phyloP scores from a whole-genome alignment of 2,888 invertebrate species.

The Prenolepis imparis region DNA sequence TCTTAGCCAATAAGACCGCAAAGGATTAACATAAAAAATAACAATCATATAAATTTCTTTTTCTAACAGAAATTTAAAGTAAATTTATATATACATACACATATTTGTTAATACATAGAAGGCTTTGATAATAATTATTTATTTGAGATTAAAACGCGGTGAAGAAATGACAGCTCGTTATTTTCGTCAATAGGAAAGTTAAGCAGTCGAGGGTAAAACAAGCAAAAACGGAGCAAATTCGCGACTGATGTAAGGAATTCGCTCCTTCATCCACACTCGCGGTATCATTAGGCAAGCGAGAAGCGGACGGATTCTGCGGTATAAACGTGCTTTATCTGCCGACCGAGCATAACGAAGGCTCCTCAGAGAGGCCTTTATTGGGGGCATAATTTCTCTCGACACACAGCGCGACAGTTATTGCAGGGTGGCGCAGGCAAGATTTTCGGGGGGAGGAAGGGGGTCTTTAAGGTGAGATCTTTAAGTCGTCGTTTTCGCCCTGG shows the following conservation, averaged over 20 bases:
- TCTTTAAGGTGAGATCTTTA: slow-evolving; percentile 56
- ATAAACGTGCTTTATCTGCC: slow-evolving; percentile 59
- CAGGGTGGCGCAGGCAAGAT: slow-evolving; percentile 46
- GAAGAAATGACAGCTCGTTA: background rate
- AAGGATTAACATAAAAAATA: background rate
- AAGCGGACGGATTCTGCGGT: slow-evolving; percentile 10
- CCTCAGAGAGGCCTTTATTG: slow-evolving; percentile 69
- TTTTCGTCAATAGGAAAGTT: background rate
- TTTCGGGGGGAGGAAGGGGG: slow-evolving; percentile 40
- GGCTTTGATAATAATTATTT: background rate
- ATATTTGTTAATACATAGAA: background rate
- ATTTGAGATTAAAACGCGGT: background rate
- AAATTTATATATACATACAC: background rate
- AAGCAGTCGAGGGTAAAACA: background rate
- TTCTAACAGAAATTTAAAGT: background rate
- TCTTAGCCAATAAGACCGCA: background rate
- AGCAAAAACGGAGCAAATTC: background rate
- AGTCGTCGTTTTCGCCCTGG: slow-evolving; percentile 49
- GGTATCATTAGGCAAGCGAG: slow-evolving; percentile 60
- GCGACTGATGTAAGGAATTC: background rate
- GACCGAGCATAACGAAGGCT: slow-evolving; percentile 14
- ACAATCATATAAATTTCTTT: background rate
- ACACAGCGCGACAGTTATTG: slow-evolving; percentile 71
- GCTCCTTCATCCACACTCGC: slow-evolving; percentile 39
- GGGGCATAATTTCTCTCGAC: slow-evolving; percentile 71